Evolutionary conservation across 2,888 invertebrate genomes (phyloP).

Genomic region (Polylopha cassiicola): DNA sequence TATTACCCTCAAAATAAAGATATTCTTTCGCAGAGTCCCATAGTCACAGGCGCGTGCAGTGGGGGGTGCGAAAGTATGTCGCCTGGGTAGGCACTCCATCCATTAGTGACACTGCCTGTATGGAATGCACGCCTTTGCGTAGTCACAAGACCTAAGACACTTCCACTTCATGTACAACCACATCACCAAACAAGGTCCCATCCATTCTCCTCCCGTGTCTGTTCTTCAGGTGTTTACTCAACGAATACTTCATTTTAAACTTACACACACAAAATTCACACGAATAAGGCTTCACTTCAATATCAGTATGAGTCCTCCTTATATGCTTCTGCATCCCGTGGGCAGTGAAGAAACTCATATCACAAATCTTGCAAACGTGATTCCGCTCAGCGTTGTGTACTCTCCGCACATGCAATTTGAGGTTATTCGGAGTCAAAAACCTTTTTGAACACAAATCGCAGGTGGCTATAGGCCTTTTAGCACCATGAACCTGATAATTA

Average conservation of each 20-base stretch:
- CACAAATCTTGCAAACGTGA: constrained; percentile 36
- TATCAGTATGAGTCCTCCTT: constrained; percentile 38
- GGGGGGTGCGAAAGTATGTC: too few relatives aligned
- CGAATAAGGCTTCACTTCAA: constrained; percentile 30
- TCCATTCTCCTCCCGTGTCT: constrained; percentile 32
- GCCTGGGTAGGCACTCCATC: too few relatives aligned
- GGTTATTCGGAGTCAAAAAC: constrained; percentile 32
- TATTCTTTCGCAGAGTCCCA: too few relatives aligned
- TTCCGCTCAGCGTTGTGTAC: constrained; percentile 44
- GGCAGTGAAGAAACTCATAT: constrained; percentile 42
- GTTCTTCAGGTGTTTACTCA: constrained; percentile 39
- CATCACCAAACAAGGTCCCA: constrained; percentile 1
- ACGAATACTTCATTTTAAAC: constrained; percentile 46
- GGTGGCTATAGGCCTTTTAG: constrained; percentile 25
- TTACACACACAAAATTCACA: constrained; percentile 40
- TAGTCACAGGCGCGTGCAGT: too few relatives aligned
- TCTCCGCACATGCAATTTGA: constrained; percentile 37
- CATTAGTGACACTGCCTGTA: too few relatives aligned
- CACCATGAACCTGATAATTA: constrained; percentile 38
- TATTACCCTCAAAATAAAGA: too few relatives aligned
- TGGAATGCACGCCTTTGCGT: too few relatives aligned
- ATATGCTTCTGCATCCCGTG: constrained; percentile 41
- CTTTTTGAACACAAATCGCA: constrained; percentile 43
- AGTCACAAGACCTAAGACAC: too few relatives aligned
- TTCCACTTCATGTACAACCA: not conserved